phyloP scores from a whole-genome alignment of 2,113 vertebrate genomes.

The Otus sunia region DNA sequence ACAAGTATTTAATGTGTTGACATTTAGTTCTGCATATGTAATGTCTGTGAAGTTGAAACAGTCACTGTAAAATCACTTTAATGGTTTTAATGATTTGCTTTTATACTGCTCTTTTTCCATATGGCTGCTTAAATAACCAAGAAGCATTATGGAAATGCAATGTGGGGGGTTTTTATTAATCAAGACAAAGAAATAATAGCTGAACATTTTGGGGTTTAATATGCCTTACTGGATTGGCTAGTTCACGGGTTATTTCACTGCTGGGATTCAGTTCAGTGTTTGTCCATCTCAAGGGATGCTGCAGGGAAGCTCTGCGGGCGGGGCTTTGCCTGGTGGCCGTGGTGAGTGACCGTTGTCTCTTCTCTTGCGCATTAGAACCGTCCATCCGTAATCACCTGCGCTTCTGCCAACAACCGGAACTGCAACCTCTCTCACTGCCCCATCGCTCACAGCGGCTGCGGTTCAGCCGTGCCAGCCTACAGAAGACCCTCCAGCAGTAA shows the following conservation, averaged over 20 bases:
- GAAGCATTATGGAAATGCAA: not conserved
- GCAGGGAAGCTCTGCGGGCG: not conserved
- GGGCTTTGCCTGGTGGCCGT: not conserved
- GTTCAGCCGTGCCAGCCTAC: constrained; percentile 78
- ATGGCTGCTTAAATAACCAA: not conserved
- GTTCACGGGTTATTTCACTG: not conserved
- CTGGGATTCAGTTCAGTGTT: not conserved
- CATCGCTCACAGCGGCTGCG: constrained; percentile 88
- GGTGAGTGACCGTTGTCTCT: not conserved
- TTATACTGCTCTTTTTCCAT: not conserved
- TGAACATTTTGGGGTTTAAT: not conserved
- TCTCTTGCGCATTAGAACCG: constrained; percentile 81
- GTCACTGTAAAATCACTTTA: not conserved
- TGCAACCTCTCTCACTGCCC: constrained; percentile 97
- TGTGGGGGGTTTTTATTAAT: not conserved
- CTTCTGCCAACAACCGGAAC: constrained; percentile 92
- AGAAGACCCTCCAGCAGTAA: constrained; percentile 88
- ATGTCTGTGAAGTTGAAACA: not conserved
- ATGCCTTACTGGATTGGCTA: not conserved
- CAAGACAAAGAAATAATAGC: not conserved
- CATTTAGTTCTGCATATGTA: not conserved
- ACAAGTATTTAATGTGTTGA: not conserved
- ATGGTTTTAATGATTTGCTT: not conserved
- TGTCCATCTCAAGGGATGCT: not conserved
- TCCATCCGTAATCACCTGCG: constrained; percentile 96